Evolutionary conservation across 2,113 vertebrate genomes (phyloP).

Genomic region (Meles meles): DNA sequence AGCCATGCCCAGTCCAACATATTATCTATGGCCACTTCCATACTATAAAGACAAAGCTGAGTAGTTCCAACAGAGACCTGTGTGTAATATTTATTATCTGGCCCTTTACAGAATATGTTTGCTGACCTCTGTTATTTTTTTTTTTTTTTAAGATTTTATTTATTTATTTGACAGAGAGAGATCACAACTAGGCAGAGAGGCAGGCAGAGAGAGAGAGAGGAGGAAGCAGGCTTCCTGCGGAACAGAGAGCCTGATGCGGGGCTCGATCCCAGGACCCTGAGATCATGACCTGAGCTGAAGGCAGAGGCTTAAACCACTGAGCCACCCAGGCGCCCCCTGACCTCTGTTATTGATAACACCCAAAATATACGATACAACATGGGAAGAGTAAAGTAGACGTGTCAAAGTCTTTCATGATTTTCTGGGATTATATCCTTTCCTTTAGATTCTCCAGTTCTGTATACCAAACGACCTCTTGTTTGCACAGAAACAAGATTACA

Average conservation of each 20-base stretch:
- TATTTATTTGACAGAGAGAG: no score
- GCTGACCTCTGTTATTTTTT: neutral
- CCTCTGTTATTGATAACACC: neutral
- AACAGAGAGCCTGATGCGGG: no score
- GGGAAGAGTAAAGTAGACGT: neutral
- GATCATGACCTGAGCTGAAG: no score
- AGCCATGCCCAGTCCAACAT: neutral
- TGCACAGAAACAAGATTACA: neutral
- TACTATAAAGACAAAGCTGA: neutral
- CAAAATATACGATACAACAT: neutral
- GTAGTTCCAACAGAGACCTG: neutral
- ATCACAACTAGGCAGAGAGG: no score
- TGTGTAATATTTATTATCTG: neutral
- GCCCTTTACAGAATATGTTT: neutral
- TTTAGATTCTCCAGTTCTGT: neutral
- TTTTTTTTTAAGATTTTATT: no score
- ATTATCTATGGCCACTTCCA: neutral
- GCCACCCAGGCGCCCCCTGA: no score
- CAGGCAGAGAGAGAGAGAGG: no score
- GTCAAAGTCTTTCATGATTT: neutral
- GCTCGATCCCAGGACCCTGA: no score
- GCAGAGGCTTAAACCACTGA: no score
- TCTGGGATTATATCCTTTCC: neutral
- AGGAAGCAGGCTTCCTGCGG: no score
- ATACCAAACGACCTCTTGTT: neutral